phyloP scores from a whole-genome alignment of 2,797 vertebrate species.

The Sebastolobus alascanus region DNA sequence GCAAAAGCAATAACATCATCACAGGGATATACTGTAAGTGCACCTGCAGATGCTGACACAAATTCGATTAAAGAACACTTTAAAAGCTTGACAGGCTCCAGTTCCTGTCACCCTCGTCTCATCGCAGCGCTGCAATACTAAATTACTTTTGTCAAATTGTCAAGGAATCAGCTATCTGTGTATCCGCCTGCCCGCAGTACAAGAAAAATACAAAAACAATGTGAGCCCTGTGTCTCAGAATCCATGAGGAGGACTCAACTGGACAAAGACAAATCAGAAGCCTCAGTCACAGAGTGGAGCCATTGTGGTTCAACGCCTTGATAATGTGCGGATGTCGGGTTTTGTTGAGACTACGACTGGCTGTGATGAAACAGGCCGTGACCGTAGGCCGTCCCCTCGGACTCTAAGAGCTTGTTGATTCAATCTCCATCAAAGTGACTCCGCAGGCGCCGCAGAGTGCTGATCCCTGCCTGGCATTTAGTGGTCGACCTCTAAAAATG shows the following conservation, averaged over 20 bases:
- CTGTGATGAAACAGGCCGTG: constrained; percentile 32
- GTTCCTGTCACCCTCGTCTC: neutral
- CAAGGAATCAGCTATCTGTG: neutral
- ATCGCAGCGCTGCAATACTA: neutral
- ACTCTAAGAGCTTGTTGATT: constrained; percentile 30
- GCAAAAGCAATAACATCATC: constrained; percentile 11
- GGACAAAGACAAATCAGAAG: constrained; percentile 9
- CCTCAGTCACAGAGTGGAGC: neutral
- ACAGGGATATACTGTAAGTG: neutral
- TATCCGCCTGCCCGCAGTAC: no score
- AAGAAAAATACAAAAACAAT: constrained; percentile 2
- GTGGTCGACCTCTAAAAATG: neutral
- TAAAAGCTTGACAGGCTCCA: constrained; percentile 15
- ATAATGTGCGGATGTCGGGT: constrained; percentile 11
- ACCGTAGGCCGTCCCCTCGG: neutral
- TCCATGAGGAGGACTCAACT: neutral
- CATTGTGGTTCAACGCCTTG: neutral
- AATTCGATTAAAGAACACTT: constrained; percentile 17
- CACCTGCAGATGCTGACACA: constrained; percentile 1
- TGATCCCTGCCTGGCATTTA: constrained; percentile 46
- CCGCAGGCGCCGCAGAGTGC: neutral
- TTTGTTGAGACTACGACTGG: constrained; percentile 3
- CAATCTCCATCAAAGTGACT: constrained; percentile 48
- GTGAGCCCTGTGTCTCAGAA: neutral
- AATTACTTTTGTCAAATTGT: constrained; percentile 33